Conservation (phyloP, 2,888 invertebrate species). For the Orthosia gracilis region DNA sequence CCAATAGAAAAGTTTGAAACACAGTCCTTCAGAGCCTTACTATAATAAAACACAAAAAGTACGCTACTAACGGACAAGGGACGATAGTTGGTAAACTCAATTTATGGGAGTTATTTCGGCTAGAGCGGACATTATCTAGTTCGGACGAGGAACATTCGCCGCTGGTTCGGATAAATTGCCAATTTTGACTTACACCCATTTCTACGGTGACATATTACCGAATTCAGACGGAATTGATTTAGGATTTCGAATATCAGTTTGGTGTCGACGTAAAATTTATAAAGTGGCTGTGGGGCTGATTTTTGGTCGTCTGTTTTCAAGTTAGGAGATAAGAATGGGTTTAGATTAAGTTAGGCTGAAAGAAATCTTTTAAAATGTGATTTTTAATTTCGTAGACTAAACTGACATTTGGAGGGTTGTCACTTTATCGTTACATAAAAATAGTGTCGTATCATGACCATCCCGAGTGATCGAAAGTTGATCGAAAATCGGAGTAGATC, state of each 20-base stretch:
- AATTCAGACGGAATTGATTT: constrained; percentile 59
- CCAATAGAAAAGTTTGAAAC: constrained; percentile 52
- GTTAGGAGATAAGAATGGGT: neutral
- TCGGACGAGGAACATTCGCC: constrained; percentile 67
- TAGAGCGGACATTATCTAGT: constrained; percentile 81
- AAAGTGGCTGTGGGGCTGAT: constrained; percentile 15
- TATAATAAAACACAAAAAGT: constrained; percentile 66
- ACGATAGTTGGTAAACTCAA: constrained; percentile 80
- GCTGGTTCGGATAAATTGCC: constrained; percentile 82
- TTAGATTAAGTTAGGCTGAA: neutral
- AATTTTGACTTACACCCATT: constrained; percentile 84
- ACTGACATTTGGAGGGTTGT: too few relatives aligned
- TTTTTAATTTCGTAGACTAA: too few relatives aligned
- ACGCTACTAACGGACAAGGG: constrained; percentile 65
- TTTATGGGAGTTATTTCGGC: constrained; percentile 83
- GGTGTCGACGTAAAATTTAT: constrained; percentile 19
- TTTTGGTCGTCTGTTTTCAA: neutral
- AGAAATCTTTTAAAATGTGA: too few relatives aligned
- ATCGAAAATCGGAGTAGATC: too few relatives aligned
- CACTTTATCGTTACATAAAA: too few relatives aligned
- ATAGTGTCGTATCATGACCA: too few relatives aligned
- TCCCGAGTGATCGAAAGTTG: too few relatives aligned
- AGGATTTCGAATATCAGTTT: constrained; percentile 49
- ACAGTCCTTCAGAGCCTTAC: constrained; percentile 49
- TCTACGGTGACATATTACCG: constrained; percentile 61